A percentile compares a stretch with the other conserved stretches of the same genome.
phyloP scores from a whole-genome alignment of 1,140 invertebrate species.

The Lepeophtheirus salmonis region DNA sequence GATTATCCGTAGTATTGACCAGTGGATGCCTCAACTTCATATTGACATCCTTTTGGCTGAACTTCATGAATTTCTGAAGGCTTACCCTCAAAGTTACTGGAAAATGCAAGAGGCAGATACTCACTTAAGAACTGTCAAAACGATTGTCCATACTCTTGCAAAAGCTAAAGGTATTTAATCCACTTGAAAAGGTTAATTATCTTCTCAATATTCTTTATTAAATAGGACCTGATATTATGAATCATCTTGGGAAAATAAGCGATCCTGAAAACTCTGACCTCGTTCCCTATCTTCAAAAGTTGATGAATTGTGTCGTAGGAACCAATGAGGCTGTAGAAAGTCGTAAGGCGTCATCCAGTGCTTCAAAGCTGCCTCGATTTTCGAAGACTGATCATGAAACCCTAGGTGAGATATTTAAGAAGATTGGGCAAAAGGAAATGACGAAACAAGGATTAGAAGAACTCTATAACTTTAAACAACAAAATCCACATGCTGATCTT shows the following conservation, averaged over 20 bases:
- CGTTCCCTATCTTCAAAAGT: slow-evolving; percentile 22
- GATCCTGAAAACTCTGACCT: slow-evolving; percentile 23
- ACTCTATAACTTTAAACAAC: slow-evolving; percentile 70
- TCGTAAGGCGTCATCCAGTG: slow-evolving; percentile 13
- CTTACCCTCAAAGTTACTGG: slow-evolving; percentile 59
- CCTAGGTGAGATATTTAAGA: slow-evolving; percentile 70
- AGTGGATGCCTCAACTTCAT: slow-evolving; percentile 50
- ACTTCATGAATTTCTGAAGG: slow-evolving; percentile 64
- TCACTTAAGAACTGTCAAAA: slow-evolving; percentile 71
- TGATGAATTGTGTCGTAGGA: neutral
- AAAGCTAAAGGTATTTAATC: slow-evolving; percentile 29
- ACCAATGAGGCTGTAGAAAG: slow-evolving; percentile 7
- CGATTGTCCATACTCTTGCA: slow-evolving; percentile 61
- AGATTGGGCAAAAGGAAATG: slow-evolving; percentile 72
- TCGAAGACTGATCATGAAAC: slow-evolving; percentile 57
- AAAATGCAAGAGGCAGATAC: slow-evolving; percentile 51
- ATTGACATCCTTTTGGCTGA: slow-evolving; percentile 61
- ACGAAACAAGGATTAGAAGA: slow-evolving; percentile 65
- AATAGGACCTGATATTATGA: slow-evolving; percentile 21
- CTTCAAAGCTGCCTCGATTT: slow-evolving; percentile 30
- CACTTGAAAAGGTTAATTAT: slow-evolving; percentile 1
- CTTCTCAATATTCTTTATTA: slow-evolving; percentile 8
- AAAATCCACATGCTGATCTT: slow-evolving; percentile 75
- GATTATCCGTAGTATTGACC: slow-evolving; percentile 53
- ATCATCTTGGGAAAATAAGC: slow-evolving; percentile 23